Percentiles rank a stretch among this genome's conserved stretches.
Evolutionary conservation across 2,888 invertebrate species (phyloP).

Genomic region (Chirona hameri): DNA sequence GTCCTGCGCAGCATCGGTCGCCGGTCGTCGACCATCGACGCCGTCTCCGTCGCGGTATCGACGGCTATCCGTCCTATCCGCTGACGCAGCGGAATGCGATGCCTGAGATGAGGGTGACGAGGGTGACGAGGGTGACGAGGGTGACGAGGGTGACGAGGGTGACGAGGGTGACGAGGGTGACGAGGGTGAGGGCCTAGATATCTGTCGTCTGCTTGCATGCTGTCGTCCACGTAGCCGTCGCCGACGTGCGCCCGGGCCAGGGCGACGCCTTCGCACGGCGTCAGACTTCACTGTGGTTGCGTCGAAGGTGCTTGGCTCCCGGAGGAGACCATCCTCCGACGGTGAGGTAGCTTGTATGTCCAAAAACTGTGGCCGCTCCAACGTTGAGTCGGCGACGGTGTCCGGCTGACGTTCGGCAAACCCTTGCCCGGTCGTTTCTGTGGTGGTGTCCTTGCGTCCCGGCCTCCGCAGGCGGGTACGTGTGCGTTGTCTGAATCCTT

Average conservation of each 20-base stretch:
- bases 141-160: no score
- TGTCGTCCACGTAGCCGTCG: background rate
- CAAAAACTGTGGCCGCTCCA: background rate
- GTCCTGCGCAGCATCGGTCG: background rate
- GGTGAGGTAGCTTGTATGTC: background rate
- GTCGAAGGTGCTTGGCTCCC: background rate
- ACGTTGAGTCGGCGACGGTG: background rate
- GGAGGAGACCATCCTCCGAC: background rate
- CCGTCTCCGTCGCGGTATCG: background rate
- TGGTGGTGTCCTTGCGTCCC: background rate
- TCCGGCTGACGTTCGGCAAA: background rate
- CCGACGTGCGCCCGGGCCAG: background rate
- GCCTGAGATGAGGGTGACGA: background rate
- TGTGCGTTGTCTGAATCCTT: background rate
- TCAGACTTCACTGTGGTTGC: background rate
- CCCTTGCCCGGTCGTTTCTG: background rate
- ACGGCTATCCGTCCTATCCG: background rate
- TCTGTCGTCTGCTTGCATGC: background rate
- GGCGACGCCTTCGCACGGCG: background rate
- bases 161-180: no score
- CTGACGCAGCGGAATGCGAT: background rate
- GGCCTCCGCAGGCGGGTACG: background rate
- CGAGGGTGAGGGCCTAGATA: no score
- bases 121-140: background rate
- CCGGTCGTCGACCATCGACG: background rate